Percentiles rank a stretch among this genome's conserved stretches.
Conservation (phyloP, 2,797 vertebrate genomes). For the Anguilla megastoma region DNA sequence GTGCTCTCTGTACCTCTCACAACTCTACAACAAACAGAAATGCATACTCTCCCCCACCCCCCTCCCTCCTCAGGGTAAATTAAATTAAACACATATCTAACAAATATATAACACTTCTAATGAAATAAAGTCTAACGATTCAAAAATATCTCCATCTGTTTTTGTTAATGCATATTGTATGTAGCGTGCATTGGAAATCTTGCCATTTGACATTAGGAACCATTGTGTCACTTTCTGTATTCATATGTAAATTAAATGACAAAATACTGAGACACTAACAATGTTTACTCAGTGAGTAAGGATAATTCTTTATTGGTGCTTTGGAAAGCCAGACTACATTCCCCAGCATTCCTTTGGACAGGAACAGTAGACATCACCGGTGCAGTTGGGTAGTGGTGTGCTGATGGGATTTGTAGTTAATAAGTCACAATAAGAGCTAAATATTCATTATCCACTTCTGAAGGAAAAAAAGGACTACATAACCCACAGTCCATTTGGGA, state of each 20-base stretch:
- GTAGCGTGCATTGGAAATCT: neutral
- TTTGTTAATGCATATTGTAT: neutral
- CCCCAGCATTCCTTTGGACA: constrained; percentile 58
- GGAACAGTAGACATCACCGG: constrained; percentile 68
- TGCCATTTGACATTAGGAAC: neutral
- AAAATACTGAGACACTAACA: constrained; percentile 38
- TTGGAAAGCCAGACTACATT: constrained; percentile 56
- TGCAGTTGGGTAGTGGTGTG: constrained; percentile 63
- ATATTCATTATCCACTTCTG: constrained; percentile 63
- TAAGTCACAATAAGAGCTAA: constrained; percentile 66
- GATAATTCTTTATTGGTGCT: constrained; percentile 59
- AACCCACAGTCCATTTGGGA: constrained; percentile 61
- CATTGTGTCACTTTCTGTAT: neutral
- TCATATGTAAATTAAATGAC: constrained; percentile 9
- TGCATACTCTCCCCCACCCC: neutral
- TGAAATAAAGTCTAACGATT: neutral
- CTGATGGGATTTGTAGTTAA: constrained; percentile 58
- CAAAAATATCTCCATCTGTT: neutral
- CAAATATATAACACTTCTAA: neutral
- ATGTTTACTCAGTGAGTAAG: constrained; percentile 45
- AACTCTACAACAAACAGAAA: neutral
- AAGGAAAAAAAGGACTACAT: constrained; percentile 64
- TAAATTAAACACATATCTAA: neutral
- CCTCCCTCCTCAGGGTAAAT: neutral
- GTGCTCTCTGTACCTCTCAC: neutral